Base-by-base conservation (phyloP, 2,888 invertebrate species). In the Chrysolina americana region DNA sequence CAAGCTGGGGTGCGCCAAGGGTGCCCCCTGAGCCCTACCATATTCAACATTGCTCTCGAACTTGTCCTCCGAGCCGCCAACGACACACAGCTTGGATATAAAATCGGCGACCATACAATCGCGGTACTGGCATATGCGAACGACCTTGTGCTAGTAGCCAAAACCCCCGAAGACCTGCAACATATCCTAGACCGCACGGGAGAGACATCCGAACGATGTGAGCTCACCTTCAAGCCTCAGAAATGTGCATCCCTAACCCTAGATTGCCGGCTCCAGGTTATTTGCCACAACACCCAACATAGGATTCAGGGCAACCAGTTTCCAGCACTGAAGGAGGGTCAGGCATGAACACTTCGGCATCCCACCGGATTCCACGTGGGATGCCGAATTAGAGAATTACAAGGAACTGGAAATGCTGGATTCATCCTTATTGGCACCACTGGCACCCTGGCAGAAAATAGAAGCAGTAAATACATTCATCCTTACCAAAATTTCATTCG, bases 1-100 rank as follows among this genome's bases (percentile, higher is more conserved):
- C 63, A 41, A 3, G 83, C 85, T 78, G 81, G 78, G 74, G 85
- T 87, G 0, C 78, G 82, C 1, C 85, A 86, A 78, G 87, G 86
- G 5, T 82, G 82, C 68, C 86, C 87, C 2, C 71, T 85, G 0
- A 84, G 83, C 68, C 84, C 85, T 0, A 80, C 85, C 3, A 41
- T 86, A 0, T 87, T 87, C 75, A 85, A 86, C 75, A 72, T 88
- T 5, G 78, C 75, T 0, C 21, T 80, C 6, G 79, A 80, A 50
- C 78, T 76, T 2, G 64, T 76, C 15, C 64, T 79, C n/a, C 48
- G 75, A n/a, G 69, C 68, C 3, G 65, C 62, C 1, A n/a, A 41
- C 3, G n/a, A 47, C 13, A 13, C 41, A 17, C 41, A 63, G 8
- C 13, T 28, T 3, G 70, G 68, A 8, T 66, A 68, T 44, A 41